Base-by-base conservation (phyloP, 2,113 vertebrate species). In the Pterocles gutturalis region DNA sequence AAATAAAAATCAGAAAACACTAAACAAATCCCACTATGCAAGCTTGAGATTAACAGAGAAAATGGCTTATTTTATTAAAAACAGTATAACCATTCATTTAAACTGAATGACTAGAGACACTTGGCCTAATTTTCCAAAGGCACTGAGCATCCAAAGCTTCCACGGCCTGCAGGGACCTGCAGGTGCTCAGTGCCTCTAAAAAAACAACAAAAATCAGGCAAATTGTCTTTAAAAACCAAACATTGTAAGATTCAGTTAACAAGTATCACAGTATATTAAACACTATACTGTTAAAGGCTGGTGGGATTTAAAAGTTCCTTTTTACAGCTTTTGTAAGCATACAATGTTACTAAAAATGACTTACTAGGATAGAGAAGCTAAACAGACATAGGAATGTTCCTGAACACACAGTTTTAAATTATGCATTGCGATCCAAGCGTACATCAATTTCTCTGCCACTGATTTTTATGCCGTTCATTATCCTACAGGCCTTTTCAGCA, bases 381-480 rank as follows among this genome's bases (percentile, higher is more conserved):
- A 99, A 98, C 98, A 98, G 97, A 98, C 97, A 96, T 97, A 98
- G 97, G 98, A 98, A 98, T 98, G 98, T 98, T 97, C 98, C 97
- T 97, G 97, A 98, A 98, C 93, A 97, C 93, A 95, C 36, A 94
- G 91, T 96, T 96, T 97, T 96, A 98, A 98, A 95, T 98, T 98
- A 99, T 45, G 99, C 99, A 83, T 99, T 99, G 82, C 99, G 99
- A 97, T 99, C 99, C 92, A 99, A 98, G 93, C 99, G 99, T 83
- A 99, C 99, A 72, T 99, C 99, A 80, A 99, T 99, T 98, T 99
- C 99, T 97, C 99, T 98, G 92, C 99, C 99, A 83, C 99, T 99
- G 98, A 99, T 99, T 98, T 99, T 99, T 91, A 99, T 99, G 97
- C 99, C 99, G 36, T 99, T 99, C 99, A 99, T 99, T 98, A 99